Base-by-base conservation (phyloP, 2,888 invertebrate genomes). In the Drosophila pegasa region DNA sequence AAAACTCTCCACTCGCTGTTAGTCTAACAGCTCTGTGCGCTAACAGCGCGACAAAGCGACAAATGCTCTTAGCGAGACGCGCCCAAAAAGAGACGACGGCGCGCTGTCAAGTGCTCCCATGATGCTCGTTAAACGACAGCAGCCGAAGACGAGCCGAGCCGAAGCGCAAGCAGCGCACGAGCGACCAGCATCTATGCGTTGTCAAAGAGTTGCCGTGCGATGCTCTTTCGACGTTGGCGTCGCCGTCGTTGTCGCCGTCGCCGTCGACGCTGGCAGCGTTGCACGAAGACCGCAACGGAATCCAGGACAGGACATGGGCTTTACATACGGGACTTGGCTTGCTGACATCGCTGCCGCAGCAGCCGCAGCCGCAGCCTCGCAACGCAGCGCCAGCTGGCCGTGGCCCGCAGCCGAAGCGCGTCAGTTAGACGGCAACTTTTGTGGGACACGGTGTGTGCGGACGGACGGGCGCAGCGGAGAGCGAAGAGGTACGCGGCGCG, bases 391-490 rank as follows among this genome's bases (percentile, higher is more conserved):
- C 62, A 67, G 61, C 65, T 38, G 62, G 56, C 37, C 56, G 63
- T 43, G 70, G 72, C 41, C 50, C 57, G n/a, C 29, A 40, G 40
- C 54, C 40, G 54, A 29, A 16, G 33, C 43, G 41, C 41, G 67
- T 78, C 84, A 83, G 82, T 83, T 80, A 76, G 67, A 81, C 82
- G 85, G 70, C 84, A 82, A 74, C 82, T 73, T 70, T 67, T 72
- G 85, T 79, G 77, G 48, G 67, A 64, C 38, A 65, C 67, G 71
- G 83, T 75, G 78, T 64, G 52, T 52, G 27, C 52, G 38, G 27
- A 16, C 38, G 38, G 27, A 63, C 64, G 69, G 63, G 78, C 62
- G 67, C 61, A 55, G 52, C 56, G 58, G 25, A 55, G 33, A 58
- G 58, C 59, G 54, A 29, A 60, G 25, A 60, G 66, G 63, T 55